Conservation (phyloP, 1,140 invertebrate species). For the Aphis gossypii region DNA sequence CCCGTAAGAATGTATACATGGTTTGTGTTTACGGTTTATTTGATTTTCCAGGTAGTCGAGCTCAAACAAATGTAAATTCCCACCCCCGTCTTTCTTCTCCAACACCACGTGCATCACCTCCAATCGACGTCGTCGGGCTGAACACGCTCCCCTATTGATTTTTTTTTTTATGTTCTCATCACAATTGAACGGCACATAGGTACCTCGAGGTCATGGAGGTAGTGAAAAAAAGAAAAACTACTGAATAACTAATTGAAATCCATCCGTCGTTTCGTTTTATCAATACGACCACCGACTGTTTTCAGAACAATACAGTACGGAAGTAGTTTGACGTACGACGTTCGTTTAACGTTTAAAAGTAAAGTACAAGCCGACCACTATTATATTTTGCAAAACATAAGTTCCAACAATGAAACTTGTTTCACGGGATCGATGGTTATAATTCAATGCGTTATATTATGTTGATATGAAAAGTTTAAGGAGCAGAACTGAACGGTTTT, state of each 20-base stretch:
- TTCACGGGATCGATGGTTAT: too few species aligned
- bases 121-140: background rate
- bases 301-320: background rate
- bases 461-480: background rate
- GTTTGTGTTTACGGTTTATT: constrained; percentile 51
- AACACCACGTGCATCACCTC: background rate
- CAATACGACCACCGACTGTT: constrained; percentile 24
- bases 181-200: constrained; percentile 47
- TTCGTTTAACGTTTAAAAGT: background rate
- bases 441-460: too few species aligned
- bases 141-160: constrained; percentile 55
- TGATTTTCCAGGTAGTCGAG: constrained; percentile 52
- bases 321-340: background rate
- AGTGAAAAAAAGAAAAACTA: background rate
- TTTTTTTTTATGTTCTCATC: constrained; percentile 53
- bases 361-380: background rate
- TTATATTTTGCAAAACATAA: background rate
- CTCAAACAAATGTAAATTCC: constrained; percentile 57
- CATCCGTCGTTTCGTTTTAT: constrained; percentile 8
- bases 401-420: background rate
- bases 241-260: constrained; percentile 46
- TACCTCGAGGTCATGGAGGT: constrained; percentile 30
- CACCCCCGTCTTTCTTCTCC: background rate
- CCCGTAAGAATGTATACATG: constrained; percentile 28
- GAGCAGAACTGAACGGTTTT: background rate